Base-by-base conservation (phyloP, 2,888 invertebrate genomes). In the Agrotis puta region DNA sequence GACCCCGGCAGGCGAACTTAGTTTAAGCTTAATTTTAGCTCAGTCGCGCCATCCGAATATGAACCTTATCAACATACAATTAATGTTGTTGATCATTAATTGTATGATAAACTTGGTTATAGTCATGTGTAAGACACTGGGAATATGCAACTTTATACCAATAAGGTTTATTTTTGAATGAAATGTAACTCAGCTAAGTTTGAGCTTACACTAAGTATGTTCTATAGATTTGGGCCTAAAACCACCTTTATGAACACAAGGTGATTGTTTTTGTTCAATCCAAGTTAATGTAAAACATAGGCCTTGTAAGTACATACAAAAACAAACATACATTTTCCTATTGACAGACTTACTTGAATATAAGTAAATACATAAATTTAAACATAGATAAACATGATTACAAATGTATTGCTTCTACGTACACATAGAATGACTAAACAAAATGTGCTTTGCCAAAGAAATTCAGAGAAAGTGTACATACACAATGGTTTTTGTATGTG, bases 391-490 rank as follows among this genome's bases (percentile, higher is more conserved):
- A 76, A 68, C 51, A 65, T 61, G 45, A 62, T 71, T 70, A 74
- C 22, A 51, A 39, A 61, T 70, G 72, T 76, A 72, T 68, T 56
- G 66, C 81, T 83, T 81, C 81, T 66, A 69, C 59, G 63, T 39
- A 45, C 22, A 70, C 39, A 50, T 53, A 24, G 67, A 74, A 74
- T 73, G 68, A 82, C 81, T 61, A 71, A 66, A 64, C 77, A 74
- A 76, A 70, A 67, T 22, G 39, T 50, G 16, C 56, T 48, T 67
- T 66, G 62, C 62, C 27, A 57, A 78, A 69, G 70, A 68, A 39
- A 64, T 47, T 20, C 48, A 79, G 83, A 74, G 77, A 82, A 82
- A 82, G 82, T 81, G 54, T 11, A 39, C 13, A 2, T 39, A 47
- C 50, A 69, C 59, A 70, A 76, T 77, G 33, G 53, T 65, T 64